A percentile compares a stretch with the other conserved stretches of the same genome.
These are phyloP conservation scores for Patiria miniata DNA, from an alignment of 35 echinoderm and acorn worm species.

Conservation along the genomic window DNA sequence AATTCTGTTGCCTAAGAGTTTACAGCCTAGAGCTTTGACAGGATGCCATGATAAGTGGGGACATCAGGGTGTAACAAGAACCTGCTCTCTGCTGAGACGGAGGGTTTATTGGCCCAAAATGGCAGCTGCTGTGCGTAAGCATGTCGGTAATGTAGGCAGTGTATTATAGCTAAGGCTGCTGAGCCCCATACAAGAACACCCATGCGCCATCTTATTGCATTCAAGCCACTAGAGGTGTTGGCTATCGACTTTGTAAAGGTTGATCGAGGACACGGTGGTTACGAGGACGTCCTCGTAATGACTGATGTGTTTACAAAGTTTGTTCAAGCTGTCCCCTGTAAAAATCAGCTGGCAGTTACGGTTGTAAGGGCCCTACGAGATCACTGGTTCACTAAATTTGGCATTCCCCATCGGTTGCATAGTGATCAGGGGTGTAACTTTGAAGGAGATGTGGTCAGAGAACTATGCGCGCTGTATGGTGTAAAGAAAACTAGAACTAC, in stretches of 20 bases:
- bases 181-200: background rate
- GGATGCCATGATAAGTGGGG: conserved; percentile 33
- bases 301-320: conserved; percentile 64
- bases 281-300: conserved; percentile 65
- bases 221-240: conserved; percentile 29
- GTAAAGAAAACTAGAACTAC: conserved; percentile 39
- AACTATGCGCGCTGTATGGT: conserved; percentile 69
- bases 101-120: conserved; percentile 45
- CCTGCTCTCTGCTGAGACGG: background rate
- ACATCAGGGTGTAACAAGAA: conserved; percentile 39
- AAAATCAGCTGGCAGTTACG: conserved; percentile 41
- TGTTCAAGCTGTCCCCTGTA: conserved; percentile 17
- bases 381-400: conserved; percentile 13
- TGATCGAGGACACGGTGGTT: conserved; percentile 39
- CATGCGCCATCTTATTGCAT: conserved; percentile 22
- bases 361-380: conserved; percentile 48
- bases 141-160: conserved; percentile 11
- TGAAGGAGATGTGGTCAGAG: conserved; percentile 53
- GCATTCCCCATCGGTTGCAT: conserved; percentile 44
- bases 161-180: conserved; percentile 22
- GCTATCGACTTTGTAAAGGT: conserved; percentile 59
- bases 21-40: background rate
- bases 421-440: conserved; percentile 72
- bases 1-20: background rate
- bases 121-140: background rate